Percentiles rank a stretch among this genome's conserved stretches.
Evolutionary conservation across 2,113 vertebrate species (phyloP).

Genomic region (Vicugna pacos): DNA sequence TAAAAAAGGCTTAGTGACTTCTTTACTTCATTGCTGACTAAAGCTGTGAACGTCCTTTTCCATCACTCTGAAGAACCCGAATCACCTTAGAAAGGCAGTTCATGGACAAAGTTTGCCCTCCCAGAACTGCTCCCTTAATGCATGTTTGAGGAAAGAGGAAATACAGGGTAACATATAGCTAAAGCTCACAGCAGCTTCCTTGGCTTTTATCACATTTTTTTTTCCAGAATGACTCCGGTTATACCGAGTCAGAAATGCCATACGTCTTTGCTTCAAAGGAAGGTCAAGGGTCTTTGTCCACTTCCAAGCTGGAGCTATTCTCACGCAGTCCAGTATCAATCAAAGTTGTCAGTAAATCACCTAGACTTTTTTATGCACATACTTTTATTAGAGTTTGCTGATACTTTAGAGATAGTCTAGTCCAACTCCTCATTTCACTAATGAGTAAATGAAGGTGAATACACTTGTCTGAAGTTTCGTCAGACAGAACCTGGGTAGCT

Average conservation of each 20-base stretch:
- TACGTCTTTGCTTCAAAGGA: neutral
- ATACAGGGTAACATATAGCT: neutral
- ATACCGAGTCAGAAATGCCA: neutral
- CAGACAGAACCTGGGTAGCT: neutral
- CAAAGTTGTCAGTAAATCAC: neutral
- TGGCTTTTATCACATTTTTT: neutral
- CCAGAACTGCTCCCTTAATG: neutral
- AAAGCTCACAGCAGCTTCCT: neutral
- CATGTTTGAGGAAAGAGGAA: neutral
- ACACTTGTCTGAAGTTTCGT: neutral
- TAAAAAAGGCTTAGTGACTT: neutral
- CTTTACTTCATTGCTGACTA: neutral
- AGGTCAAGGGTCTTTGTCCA: neutral
- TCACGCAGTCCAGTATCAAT: neutral
- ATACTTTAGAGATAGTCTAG: neutral
- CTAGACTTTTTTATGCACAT: neutral
- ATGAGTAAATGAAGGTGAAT: neutral
- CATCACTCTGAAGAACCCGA: neutral
- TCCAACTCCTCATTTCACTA: neutral
- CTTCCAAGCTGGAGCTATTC: neutral
- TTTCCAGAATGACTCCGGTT: neutral
- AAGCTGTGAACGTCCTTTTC: neutral
- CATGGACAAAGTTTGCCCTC: neutral
- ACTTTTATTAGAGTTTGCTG: neutral
- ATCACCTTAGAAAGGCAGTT: neutral